A percentile compares a stretch with the other conserved stretches of the same genome.
Conservation (phyloP, 2,797 vertebrate species). For the Manis pentadactyla region DNA sequence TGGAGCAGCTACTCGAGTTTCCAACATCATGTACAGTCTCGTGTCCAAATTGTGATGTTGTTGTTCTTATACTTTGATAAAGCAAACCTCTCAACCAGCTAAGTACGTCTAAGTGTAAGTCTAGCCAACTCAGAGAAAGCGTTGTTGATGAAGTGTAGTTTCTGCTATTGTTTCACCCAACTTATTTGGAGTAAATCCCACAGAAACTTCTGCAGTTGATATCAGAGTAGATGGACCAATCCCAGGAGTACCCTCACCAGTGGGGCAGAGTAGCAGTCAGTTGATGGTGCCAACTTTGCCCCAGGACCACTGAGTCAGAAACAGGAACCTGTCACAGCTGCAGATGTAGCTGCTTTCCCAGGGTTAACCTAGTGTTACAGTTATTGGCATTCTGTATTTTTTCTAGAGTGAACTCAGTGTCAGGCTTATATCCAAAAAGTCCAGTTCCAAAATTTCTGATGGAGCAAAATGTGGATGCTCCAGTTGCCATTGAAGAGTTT, state of each 20-base stretch:
- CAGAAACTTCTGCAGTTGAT: constrained; percentile 83
- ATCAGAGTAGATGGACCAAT: constrained; percentile 89
- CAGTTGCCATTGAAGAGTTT: neutral
- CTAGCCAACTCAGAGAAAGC: constrained; percentile 76
- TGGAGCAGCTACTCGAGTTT: constrained; percentile 72
- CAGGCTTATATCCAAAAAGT: neutral
- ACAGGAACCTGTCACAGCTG: constrained; percentile 88
- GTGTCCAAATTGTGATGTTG: constrained; percentile 89
- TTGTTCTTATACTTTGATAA: constrained; percentile 87
- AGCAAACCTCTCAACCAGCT: constrained; percentile 86
- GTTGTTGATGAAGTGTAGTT: constrained; percentile 82
- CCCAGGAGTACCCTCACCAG: constrained; percentile 83
- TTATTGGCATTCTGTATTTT: neutral
- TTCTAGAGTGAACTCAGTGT: neutral
- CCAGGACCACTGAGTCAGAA: constrained; percentile 92
- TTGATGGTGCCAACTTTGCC: constrained; percentile 91
- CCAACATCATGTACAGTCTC: constrained; percentile 80
- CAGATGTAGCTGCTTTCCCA: constrained; percentile 86
- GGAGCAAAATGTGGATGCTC: neutral
- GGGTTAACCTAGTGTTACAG: neutral
- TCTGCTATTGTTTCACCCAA: constrained; percentile 86
- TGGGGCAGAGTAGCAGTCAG: constrained; percentile 86
- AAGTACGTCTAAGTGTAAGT: neutral
- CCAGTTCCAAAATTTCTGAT: neutral
- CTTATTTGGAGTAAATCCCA: constrained; percentile 88